Conservation (phyloP, 92 coral and sea anemone genomes). For the Zoanthus sociatus region DNA sequence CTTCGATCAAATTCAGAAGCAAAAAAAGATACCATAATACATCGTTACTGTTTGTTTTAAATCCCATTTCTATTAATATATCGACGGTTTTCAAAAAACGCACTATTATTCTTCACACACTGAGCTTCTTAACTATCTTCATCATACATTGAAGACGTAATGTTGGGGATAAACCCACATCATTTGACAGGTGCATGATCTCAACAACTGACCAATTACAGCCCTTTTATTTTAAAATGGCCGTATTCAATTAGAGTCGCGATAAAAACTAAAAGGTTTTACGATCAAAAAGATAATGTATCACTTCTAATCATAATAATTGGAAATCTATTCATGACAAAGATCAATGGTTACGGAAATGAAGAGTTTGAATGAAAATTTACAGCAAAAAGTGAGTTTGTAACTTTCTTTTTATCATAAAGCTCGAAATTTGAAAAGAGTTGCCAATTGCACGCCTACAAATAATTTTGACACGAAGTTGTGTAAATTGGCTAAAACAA, state of each 20-base stretch:
- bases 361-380: not conserved
- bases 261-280: not conserved
- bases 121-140: not conserved
- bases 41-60: too few relatives aligned
- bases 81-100: too few relatives aligned
- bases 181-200: not conserved
- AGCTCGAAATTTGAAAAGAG: too few relatives aligned
- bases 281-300: not conserved
- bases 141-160: not conserved
- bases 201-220: slow-evolving; percentile 3
- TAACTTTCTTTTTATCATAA: too few relatives aligned
- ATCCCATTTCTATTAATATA: too few relatives aligned
- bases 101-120: too few relatives aligned
- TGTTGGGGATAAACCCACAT: not conserved
- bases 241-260: too few relatives aligned
- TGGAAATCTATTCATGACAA: not conserved
- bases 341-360: not conserved
- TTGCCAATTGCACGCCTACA: too few relatives aligned
- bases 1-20: too few relatives aligned
- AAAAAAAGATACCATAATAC: too few relatives aligned
- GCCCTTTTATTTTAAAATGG: not conserved
- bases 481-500: too few relatives aligned
- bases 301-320: not conserved
- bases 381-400: not conserved
- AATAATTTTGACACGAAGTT: too few relatives aligned